These are phyloP conservation scores for Pantala flavescens DNA, from an alignment of 1,140 invertebrate genomes.

Conservation along the genomic window DNA sequence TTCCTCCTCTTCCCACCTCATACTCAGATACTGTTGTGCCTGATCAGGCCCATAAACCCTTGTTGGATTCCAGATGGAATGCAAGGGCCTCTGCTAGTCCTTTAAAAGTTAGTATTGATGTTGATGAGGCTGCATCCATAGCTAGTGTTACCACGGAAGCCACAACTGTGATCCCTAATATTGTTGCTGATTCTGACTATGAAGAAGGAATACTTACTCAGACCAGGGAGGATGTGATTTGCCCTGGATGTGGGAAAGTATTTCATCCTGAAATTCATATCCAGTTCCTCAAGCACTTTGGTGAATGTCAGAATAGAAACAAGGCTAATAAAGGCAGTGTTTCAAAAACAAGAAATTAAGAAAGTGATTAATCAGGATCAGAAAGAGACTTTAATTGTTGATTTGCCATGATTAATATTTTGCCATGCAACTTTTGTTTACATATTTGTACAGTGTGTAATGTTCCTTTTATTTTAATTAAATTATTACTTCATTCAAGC, in stretches of 20 bases:
- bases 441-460: not conserved
- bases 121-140: not conserved
- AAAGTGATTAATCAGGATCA: no score
- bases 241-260: slow-evolving; percentile 27
- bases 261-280: slow-evolving; percentile 29
- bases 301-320: slow-evolving; percentile 24
- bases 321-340: not conserved
- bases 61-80: not conserved
- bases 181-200: not conserved
- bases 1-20: not conserved
- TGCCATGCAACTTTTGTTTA: not conserved
- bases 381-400: not conserved
- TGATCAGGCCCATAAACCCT: not conserved
- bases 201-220: slow-evolving; percentile 25
- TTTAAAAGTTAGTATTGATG: not conserved
- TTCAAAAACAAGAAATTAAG: not conserved
- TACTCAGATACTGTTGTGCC: not conserved
- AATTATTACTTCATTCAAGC: not conserved
- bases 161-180: not conserved
- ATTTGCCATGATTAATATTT: not conserved
- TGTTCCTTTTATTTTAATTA: not conserved
- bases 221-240: slow-evolving; percentile 27
- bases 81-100: not conserved
- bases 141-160: not conserved
- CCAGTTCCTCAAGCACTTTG: slow-evolving; percentile 30